These are phyloP conservation scores for Sterna hirundo DNA, from an alignment of 2,113 vertebrate species.

Conservation along the genomic window DNA sequence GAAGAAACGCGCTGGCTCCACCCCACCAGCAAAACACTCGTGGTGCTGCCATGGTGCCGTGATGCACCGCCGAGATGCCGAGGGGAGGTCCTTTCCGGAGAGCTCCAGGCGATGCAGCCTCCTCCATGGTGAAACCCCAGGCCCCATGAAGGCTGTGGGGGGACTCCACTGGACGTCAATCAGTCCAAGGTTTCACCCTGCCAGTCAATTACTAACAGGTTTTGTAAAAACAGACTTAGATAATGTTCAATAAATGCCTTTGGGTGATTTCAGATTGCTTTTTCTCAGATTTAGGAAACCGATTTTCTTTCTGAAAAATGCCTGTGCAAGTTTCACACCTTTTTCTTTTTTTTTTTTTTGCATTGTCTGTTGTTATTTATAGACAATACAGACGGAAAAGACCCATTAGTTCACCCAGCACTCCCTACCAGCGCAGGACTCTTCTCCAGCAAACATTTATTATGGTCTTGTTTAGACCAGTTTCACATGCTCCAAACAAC, in stretches of 20 bases:
- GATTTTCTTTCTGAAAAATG: neutral
- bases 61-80: accelerated
- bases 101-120: neutral
- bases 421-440: neutral
- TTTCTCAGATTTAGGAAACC: neutral
- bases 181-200: neutral
- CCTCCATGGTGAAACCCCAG: accelerated
- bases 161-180: neutral
- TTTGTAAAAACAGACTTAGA: neutral
- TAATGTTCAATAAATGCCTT: neutral
- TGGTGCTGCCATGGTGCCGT: accelerated
- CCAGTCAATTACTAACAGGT: neutral
- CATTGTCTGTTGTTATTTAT: neutral
- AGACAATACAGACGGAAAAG: conserved; percentile 4
- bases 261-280: neutral
- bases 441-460: conserved; percentile 22
- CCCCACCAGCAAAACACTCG: accelerated
- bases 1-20: accelerated
- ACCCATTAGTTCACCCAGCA: neutral
- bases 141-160: neutral
- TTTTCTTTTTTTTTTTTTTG: neutral
- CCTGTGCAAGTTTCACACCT: neutral
- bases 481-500: neutral
- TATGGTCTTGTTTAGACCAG: conserved; percentile 35
- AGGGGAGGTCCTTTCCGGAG: neutral